Conservation (phyloP, 2,888 invertebrate species). For the Acheta domesticus region DNA sequence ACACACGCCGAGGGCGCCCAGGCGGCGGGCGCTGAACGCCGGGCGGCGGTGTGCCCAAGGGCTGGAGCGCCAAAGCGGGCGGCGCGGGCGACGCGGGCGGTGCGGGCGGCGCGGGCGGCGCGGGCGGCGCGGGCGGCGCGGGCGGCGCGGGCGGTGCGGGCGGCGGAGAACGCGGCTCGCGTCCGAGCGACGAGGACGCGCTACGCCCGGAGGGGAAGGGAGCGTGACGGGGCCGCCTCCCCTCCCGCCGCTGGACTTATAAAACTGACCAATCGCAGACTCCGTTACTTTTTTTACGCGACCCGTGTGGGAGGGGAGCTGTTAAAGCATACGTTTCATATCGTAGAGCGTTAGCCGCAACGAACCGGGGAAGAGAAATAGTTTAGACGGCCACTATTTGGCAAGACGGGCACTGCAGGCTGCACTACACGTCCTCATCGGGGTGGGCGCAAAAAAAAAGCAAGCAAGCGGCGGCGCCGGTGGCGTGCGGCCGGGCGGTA, state of each 20-base stretch:
- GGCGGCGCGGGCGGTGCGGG: background rate
- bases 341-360: background rate
- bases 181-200: background rate
- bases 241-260: background rate
- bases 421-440: background rate
- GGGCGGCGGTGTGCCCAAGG: background rate
- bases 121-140: background rate
- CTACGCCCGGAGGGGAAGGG: background rate
- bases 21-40: background rate
- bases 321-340: conserved; percentile 18
- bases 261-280: background rate
- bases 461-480: background rate
- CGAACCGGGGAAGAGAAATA: background rate
- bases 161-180: background rate
- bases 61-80: background rate
- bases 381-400: background rate
- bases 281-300: conserved; percentile 18
- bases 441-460: background rate
- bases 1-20: too few species aligned
- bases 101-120: background rate
- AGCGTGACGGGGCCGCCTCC: background rate
- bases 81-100: background rate
- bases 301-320: conserved; percentile 6
- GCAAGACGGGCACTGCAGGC: background rate
- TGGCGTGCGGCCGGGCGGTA: background rate